These are phyloP conservation scores for Gallinago nigripennis DNA, from an alignment of 2,797 vertebrate genomes.

Conservation along the genomic window DNA sequence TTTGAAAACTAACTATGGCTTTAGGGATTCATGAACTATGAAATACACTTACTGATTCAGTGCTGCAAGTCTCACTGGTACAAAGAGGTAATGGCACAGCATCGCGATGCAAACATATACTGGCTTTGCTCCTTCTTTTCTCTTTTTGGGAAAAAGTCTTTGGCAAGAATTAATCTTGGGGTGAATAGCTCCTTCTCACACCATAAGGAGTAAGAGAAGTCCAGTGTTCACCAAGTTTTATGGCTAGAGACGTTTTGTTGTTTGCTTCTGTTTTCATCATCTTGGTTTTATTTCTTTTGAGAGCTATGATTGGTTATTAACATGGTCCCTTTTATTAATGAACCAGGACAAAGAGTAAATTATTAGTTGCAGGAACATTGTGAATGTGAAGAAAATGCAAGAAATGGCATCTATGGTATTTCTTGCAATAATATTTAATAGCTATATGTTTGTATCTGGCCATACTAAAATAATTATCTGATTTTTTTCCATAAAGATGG, in stretches of 20 bases:
- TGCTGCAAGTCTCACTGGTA: neutral
- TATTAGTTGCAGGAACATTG: neutral
- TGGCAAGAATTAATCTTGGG: neutral
- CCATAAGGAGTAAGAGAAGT: neutral
- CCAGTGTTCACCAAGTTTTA: neutral
- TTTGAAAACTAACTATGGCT: neutral
- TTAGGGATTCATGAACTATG: neutral
- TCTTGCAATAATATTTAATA: neutral
- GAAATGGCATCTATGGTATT: neutral
- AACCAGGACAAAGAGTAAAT: neutral
- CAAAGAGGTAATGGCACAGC: neutral
- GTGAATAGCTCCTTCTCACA: rapidly evolving
- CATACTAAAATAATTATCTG: neutral
- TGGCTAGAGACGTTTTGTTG: neutral
- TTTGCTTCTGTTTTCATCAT: neutral
- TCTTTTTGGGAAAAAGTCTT: neutral
- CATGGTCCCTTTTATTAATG: neutral
- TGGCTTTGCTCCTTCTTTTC: neutral
- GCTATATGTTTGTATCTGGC: neutral
- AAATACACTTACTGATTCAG: neutral
- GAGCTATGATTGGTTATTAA: neutral
- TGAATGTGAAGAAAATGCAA: neutral
- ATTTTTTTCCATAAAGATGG: neutral
- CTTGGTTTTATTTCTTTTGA: neutral
- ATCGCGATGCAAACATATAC: neutral